Conservation (phyloP, 2,113 vertebrate genomes). For the Cariama cristata region DNA sequence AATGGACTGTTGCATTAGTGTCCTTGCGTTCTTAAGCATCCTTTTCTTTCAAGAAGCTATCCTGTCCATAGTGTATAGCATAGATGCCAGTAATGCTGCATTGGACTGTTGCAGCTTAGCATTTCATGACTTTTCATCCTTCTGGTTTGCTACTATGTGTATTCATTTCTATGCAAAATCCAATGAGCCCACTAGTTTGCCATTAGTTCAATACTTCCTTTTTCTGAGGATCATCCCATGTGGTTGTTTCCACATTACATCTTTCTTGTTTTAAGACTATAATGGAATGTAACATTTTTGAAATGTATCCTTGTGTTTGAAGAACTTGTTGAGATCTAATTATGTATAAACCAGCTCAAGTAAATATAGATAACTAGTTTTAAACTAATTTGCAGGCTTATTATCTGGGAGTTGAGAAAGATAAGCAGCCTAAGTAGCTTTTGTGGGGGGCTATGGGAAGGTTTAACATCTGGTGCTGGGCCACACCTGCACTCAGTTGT, state of each 20-base stretch:
- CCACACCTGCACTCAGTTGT: background rate
- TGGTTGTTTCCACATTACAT: background rate
- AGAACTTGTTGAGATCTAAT: background rate
- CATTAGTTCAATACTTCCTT: background rate
- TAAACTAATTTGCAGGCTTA: background rate
- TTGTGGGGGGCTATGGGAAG: background rate
- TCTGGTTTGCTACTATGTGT: background rate
- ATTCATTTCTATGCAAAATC: background rate
- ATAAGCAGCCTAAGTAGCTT: background rate
- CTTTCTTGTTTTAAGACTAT: background rate
- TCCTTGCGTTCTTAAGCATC: background rate
- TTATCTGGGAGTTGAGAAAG: background rate
- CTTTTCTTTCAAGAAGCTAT: background rate
- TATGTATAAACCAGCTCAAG: background rate
- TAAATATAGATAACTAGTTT: background rate
- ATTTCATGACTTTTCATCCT: background rate
- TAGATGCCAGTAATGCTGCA: background rate
- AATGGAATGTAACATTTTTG: background rate
- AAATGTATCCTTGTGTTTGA: background rate
- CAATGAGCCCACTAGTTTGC: background rate
- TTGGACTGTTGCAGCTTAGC: background rate
- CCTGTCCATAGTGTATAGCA: background rate
- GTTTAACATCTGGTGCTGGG: background rate
- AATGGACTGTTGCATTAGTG: background rate
- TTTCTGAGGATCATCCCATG: background rate